Base-by-base conservation (phyloP, 2,888 invertebrate genomes). In the Holacanthella duospinosa region DNA sequence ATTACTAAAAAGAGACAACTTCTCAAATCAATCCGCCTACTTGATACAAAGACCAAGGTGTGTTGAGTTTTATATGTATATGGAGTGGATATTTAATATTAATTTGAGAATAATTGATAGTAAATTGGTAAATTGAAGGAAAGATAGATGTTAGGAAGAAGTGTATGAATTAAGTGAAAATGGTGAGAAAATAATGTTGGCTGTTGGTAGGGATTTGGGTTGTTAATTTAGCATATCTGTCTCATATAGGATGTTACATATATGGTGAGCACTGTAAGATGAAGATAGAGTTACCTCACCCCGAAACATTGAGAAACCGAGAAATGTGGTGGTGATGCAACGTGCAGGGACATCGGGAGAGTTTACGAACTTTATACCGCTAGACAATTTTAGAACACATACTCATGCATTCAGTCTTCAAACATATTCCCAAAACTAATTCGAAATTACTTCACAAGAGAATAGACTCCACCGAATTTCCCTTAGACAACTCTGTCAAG, bases 271-370 rank as follows among this genome's bases (percentile, higher is more conserved):
- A 48, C 55, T 59, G 59, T 55, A 55, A 62, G 66, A 66, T 64
- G 63, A 48, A 66, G 66, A 66, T 66, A 66, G 56, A 64, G 64
- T 66, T 66, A 66, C 66, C 66, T 54, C 29, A 53, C 56, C 36
- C 59, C 62, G 63, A 63, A 59, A 63, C 43, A 59, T 48, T 21
- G 21, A 36, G 21, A n/a, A 48, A 16, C 48, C 48, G 9, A n/a
- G n/a, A n/a, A n/a, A n/a, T n/a, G 16, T 36, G 36, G 36, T 48
- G 48, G 21, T 48, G 48, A 48, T 48, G 48, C 48, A 48, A 48
- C 21, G n/a, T 48, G 48, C 16, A 48, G 48, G 21, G 21, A 48
- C n/a, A 9, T 21, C 48, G 21, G 21, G 19, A 48, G 21, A 48
- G 19, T 48, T 21, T 21, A 9, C 19, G 48, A 21, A 55, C 55